Percentiles rank a stretch among this genome's conserved stretches.
phyloP scores from a whole-genome alignment of 2,888 invertebrate species.

The Helicoverpa assulta region DNA sequence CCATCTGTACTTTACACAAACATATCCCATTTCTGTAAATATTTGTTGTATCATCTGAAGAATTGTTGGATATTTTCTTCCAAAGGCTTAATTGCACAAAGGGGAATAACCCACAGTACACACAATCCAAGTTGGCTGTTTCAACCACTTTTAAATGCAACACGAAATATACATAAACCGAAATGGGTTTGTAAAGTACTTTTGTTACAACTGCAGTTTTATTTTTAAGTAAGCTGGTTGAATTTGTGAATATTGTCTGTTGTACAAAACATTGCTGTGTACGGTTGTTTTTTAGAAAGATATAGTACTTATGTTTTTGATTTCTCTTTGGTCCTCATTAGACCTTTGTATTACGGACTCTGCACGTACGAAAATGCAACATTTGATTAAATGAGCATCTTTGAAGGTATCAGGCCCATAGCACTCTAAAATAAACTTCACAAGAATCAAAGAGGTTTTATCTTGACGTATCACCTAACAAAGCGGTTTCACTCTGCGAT shows the following conservation, averaged over 20 bases:
- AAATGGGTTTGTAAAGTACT: conserved; percentile 30
- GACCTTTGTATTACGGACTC: no score
- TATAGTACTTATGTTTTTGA: no score
- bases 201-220: conserved; percentile 13
- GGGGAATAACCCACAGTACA: conserved; percentile 1
- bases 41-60: not conserved
- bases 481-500: conserved; percentile 32
- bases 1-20: no score
- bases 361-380: no score
- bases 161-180: conserved; percentile 14
- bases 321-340: no score
- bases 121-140: conserved; percentile 6
- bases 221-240: conserved; percentile 29
- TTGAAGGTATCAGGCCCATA: no score
- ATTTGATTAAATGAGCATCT: no score
- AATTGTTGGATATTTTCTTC: conserved; percentile 2
- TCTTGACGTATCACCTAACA: conserved; percentile 5
- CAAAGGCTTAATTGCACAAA: conserved; percentile 1
- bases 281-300: no score
- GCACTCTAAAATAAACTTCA: not conserved
- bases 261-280: not conserved
- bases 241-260: not conserved
- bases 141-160: conserved; percentile 12
- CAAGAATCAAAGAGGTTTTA: not conserved
- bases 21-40: not conserved